These are phyloP conservation scores for Rynchops niger DNA, from an alignment of 2,113 vertebrate genomes.

Conservation along the genomic window DNA sequence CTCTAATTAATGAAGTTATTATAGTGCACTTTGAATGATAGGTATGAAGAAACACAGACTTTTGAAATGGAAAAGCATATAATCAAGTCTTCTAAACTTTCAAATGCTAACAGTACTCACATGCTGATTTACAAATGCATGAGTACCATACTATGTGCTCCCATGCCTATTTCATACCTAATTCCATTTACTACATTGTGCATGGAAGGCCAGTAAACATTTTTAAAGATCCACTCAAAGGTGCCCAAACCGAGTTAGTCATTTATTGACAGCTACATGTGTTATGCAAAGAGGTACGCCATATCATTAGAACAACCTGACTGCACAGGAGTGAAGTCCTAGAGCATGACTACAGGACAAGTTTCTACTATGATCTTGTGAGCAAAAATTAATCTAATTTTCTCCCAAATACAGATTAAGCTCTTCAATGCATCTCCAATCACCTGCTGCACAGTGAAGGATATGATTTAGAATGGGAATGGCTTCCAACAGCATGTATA, in stretches of 20 bases:
- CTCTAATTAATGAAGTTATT: background rate
- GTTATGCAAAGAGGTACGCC: background rate
- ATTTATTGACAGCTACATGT: background rate
- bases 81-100: background rate
- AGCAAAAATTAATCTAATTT: background rate
- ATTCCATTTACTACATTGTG: background rate
- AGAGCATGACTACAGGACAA: background rate
- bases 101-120: background rate
- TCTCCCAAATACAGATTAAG: background rate
- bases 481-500: background rate
- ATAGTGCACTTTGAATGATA: background rate
- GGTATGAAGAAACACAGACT: background rate
- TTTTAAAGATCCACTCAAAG: background rate
- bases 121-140: background rate
- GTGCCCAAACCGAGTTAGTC: fast-evolving
- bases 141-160: background rate
- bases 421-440: background rate
- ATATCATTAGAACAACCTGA: background rate
- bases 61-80: background rate
- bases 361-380: background rate
- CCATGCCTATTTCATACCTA: background rate
- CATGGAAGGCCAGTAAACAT: background rate
- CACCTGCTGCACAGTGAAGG: background rate
- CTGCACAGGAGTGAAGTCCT: background rate
- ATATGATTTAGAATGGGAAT: background rate